These are phyloP conservation scores for Gibbula magus DNA, from an alignment of 2,888 invertebrate species.

Conservation along the genomic window DNA sequence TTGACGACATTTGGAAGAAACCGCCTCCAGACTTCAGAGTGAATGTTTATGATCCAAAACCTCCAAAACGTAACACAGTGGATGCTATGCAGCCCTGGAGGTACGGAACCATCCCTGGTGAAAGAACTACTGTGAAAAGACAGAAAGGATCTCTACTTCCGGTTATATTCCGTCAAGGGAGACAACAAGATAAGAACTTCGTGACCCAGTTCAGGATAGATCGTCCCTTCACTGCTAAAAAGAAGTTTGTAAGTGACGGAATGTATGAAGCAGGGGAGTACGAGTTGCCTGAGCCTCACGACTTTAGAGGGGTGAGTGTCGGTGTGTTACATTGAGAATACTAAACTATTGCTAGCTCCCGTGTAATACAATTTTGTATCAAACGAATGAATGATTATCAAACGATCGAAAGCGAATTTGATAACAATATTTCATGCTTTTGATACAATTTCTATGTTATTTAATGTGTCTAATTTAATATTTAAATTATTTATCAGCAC, in stretches of 20 bases:
- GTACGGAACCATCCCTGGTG: slow-evolving; percentile 68
- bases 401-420: too few species aligned
- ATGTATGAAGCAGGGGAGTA: slow-evolving; percentile 60
- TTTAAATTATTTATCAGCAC: too few species aligned
- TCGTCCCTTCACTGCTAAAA: slow-evolving; percentile 67
- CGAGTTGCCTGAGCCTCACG: slow-evolving; percentile 65
- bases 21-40: slow-evolving; percentile 69
- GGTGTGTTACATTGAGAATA: too few species aligned
- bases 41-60: slow-evolving; percentile 62
- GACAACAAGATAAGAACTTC: slow-evolving; percentile 43
- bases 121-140: slow-evolving; percentile 53
- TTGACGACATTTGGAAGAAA: slow-evolving; percentile 68
- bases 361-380: too few species aligned
- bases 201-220: slow-evolving; percentile 61
- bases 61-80: slow-evolving; percentile 69
- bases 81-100: slow-evolving; percentile 71
- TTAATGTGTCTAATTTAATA: too few species aligned
- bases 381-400: too few species aligned
- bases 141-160: slow-evolving; percentile 48
- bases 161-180: slow-evolving; percentile 46
- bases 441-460: too few species aligned
- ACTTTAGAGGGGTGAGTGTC: slow-evolving; percentile 68
- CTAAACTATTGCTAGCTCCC: too few species aligned
- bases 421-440: too few species aligned
- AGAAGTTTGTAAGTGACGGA: slow-evolving; percentile 63